Percentiles rank a stretch among this genome's conserved stretches.
phyloP scores from a whole-genome alignment of 2,888 invertebrate species.

The Phania funesta region DNA sequence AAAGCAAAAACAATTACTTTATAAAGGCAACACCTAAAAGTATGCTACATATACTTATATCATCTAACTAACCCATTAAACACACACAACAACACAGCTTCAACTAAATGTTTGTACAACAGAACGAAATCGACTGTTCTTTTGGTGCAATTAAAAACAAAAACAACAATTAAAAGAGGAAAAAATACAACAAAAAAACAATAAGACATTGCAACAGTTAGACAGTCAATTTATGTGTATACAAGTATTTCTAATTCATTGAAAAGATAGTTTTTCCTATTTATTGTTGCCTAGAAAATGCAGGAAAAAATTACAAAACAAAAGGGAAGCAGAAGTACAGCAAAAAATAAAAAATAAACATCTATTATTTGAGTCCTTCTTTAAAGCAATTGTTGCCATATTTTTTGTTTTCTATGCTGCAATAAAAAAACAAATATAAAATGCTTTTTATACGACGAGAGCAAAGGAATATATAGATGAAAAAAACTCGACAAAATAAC shows the following conservation, averaged over 20 bases:
- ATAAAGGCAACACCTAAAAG: slow-evolving; percentile 9
- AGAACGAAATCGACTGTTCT: background rate
- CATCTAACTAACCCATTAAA: background rate
- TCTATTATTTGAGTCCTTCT: slow-evolving; percentile 48
- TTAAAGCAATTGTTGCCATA: slow-evolving; percentile 38
- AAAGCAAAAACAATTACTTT: background rate
- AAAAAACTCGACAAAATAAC: slow-evolving; percentile 1
- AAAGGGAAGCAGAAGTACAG: background rate
- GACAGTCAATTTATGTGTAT: slow-evolving; percentile 43
- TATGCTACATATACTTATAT: background rate
- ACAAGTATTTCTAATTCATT: slow-evolving; percentile 48
- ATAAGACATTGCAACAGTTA: slow-evolving; percentile 28
- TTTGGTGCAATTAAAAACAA: slow-evolving; percentile 3
- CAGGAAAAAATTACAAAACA: slow-evolving; percentile 13
- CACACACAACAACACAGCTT: background rate
- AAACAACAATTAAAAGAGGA: slow-evolving; percentile 9
- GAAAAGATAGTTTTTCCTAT: slow-evolving; percentile 10
- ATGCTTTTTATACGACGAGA: slow-evolving; percentile 43
- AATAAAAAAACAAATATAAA: slow-evolving; percentile 50
- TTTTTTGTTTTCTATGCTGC: slow-evolving; percentile 1
- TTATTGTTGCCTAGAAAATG: background rate
- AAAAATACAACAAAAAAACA: slow-evolving; percentile 1
- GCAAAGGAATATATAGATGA: background rate
- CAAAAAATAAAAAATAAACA: background rate
- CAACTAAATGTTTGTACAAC: background rate